Base-by-base conservation (phyloP, 2,797 vertebrate species). In the Manis pentadactyla region DNA sequence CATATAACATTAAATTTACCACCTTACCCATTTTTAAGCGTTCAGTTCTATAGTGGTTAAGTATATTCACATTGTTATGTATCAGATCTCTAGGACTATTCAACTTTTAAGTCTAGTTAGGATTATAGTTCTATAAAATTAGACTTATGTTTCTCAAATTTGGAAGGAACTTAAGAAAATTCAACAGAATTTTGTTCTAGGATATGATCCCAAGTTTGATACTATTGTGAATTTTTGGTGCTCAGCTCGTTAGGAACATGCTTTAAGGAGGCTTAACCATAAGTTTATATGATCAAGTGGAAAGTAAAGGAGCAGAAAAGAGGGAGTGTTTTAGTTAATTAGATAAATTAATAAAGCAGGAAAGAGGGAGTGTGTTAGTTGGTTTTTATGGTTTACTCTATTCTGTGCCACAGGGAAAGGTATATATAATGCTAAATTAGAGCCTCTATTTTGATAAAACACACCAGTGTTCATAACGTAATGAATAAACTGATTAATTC, bases 61-160 rank as follows among this genome's bases (percentile, higher is more conserved):
- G n/a, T 77, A 53, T 77, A 63, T 88, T 88, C 2, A 37, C 25
- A 21, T 23, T 39, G 5, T 14, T 81, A 2, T 31, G 1, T 87
- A 68, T 81, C 29, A 75, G 34, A 71, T 78, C 9, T 42, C 23
- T 81, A 37, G 5, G 11, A 69, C 14, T 77, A 53, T 66, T 85
- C 87, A 97, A 21, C 75, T 87, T 87, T 95, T 81, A 93, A 13
- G 2, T 63, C 10, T 15, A 95, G 3, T 7, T n/a, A 87, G 55
- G 57, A 61, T 96, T 95, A 71, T 46, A 88, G 14, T 51, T 82
- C 88, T 73, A 55, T 49, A 96, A 86, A 71, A 87, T 53, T 64
- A 92, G 53, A 97, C 39, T 73, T 19, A 6, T n/a, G n/a, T n/a
- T n/a, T n/a, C 5, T 79, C 21, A 59, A 0, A 77, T 94, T 93